Percentiles rank a stretch among this genome's conserved stretches.
phyloP scores from a whole-genome alignment of 2,113 vertebrate genomes.

The Lepisosteus osseus region DNA sequence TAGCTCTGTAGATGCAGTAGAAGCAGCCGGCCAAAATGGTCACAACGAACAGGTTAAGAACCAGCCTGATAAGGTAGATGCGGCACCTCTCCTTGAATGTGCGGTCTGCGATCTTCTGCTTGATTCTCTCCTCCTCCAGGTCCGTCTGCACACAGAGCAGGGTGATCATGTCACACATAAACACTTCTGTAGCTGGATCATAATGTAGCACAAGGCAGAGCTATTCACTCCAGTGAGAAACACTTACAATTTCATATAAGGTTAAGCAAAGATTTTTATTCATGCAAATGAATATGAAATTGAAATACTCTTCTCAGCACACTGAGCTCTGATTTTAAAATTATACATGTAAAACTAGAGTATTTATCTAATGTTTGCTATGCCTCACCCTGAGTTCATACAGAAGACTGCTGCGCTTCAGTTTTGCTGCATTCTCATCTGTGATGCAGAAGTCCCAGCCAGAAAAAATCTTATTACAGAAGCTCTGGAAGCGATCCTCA shows the following conservation, averaged over 20 bases:
- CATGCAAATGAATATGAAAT: too few relatives aligned
- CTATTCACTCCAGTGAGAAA: too few relatives aligned
- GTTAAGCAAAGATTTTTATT: too few relatives aligned
- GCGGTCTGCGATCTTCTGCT: constrained; percentile 79
- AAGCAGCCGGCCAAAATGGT: constrained; percentile 78
- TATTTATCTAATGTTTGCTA: too few relatives aligned
- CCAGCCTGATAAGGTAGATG: constrained; percentile 78
- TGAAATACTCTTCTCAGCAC: too few relatives aligned
- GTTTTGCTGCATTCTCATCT: constrained; percentile 61
- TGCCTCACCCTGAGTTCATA: constrained; percentile 80
- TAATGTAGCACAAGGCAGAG: too few relatives aligned
- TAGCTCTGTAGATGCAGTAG: constrained; percentile 85
- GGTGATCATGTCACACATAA: not conserved
- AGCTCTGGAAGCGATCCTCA: constrained; percentile 89
- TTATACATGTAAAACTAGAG: too few relatives aligned
- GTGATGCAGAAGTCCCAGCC: constrained; percentile 97
- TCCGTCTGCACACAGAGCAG: constrained; percentile 69
- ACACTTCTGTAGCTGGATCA: too few relatives aligned
- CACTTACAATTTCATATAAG: too few relatives aligned
- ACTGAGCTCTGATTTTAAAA: too few relatives aligned
- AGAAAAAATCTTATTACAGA: constrained; percentile 93
- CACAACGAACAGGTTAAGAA: constrained; percentile 81
- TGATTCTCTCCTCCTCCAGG: constrained; percentile 85
- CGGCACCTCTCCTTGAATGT: constrained; percentile 69
- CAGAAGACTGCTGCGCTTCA: constrained; percentile 81